A percentile compares a stretch with the other conserved stretches of the same genome.
Evolutionary conservation across 1,140 invertebrate species (phyloP).

Genomic region (Bombus ignitus): DNA sequence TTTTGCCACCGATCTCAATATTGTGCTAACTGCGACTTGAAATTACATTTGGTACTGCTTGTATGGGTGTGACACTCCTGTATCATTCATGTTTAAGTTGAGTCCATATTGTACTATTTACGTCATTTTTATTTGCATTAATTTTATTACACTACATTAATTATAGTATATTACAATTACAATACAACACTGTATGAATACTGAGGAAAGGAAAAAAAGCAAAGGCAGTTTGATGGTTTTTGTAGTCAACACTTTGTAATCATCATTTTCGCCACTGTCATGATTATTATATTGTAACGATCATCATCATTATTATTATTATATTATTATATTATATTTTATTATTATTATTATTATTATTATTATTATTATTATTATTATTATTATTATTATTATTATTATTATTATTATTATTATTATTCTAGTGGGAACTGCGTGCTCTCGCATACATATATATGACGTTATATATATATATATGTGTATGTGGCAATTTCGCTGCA

Average conservation of each 20-base stretch:
- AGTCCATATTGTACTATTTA: conserved; percentile 76
- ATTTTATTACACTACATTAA: conserved; percentile 70
- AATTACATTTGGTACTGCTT: conserved; percentile 67
- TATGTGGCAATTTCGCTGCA: conserved; percentile 55
- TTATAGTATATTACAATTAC: conserved; percentile 70
- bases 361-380: conserved; percentile 61
- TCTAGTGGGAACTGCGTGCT: conserved; percentile 47
- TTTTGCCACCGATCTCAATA: conserved; percentile 80
- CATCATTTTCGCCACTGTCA: conserved; percentile 66
- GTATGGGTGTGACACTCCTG: conserved; percentile 68
- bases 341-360: conserved; percentile 64
- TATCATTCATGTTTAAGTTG: conserved; percentile 72
- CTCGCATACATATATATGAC: conserved; percentile 65
- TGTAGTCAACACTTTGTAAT: conserved; percentile 77
- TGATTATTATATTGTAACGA: conserved; percentile 67
- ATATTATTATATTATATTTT: conserved; percentile 62
- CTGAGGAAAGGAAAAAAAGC: conserved; percentile 40
- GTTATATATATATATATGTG: conserved; percentile 56
- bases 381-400: conserved; percentile 64
- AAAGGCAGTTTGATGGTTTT: conserved; percentile 74
- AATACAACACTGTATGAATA: conserved; percentile 52
- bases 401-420: conserved; percentile 68
- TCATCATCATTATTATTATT: conserved; percentile 68
- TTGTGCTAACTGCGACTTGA: conserved; percentile 74
- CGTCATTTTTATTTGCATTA: conserved; percentile 74